Percentiles rank a stretch among this genome's conserved stretches.
Evolutionary conservation across 2,797 vertebrate species (phyloP).

Genomic region (Dryobates pubescens): DNA sequence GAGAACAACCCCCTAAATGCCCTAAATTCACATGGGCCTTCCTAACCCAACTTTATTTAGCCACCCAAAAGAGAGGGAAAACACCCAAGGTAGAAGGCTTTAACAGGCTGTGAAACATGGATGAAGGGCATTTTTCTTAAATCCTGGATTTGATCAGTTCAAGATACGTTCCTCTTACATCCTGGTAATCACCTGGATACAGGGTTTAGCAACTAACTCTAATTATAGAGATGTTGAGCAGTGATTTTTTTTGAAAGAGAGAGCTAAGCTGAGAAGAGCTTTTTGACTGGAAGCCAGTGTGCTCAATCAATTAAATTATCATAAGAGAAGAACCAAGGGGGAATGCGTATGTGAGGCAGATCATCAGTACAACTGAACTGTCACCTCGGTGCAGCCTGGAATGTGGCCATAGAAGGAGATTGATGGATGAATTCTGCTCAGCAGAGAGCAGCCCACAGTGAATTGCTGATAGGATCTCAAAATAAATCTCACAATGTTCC

Average conservation of each 20-base stretch:
- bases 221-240: slow-evolving; percentile 61
- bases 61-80: background rate
- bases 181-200: slow-evolving; percentile 29
- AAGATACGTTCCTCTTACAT: background rate
- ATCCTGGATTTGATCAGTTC: slow-evolving; percentile 14
- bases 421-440: slow-evolving; percentile 53
- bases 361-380: slow-evolving; percentile 40
- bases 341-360: background rate
- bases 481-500: slow-evolving; percentile 40
- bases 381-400: slow-evolving; percentile 38
- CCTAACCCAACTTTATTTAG: background rate
- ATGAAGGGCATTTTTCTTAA: slow-evolving; percentile 23
- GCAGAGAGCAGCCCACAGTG: slow-evolving; percentile 31
- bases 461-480: slow-evolving; percentile 57
- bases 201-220: slow-evolving; percentile 51
- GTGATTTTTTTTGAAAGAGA: slow-evolving; percentile 26
- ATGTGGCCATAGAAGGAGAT: slow-evolving; percentile 18
- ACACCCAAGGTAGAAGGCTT: background rate
- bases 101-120: background rate
- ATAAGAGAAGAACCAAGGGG: slow-evolving; percentile 46
- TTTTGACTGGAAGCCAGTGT: slow-evolving; percentile 40
- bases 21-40: background rate
- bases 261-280: slow-evolving; percentile 63
- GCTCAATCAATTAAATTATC: slow-evolving; percentile 69
- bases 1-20: background rate